Evolutionary conservation across 1,140 invertebrate species (phyloP), one percentile per base, ranked within the genome.

Genomic region (Linepithema humile): DNA sequence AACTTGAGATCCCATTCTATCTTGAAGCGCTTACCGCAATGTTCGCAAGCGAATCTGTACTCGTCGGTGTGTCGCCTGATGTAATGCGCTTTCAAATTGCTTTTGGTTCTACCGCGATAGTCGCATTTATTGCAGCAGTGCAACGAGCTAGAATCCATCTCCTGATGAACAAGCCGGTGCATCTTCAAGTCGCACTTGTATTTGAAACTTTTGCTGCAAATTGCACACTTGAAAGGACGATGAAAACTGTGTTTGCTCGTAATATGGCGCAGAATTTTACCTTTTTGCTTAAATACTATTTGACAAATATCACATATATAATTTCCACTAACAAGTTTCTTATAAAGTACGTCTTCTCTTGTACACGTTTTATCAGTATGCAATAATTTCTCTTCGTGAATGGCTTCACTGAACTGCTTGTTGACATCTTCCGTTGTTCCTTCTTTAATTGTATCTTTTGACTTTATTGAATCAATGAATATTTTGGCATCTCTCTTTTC

Each of bases 141-240:
- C 0, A 90, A 29, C 43, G 53, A 38, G 32, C 77, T 82, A 3
- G 50, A 50, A 1, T 85, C 75, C 6, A 78, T 1, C 0, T 87
- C 70, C 1, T 91, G 80, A 32, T 91, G 89, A 12, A 82, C 20
- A 7, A 85, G 0, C 15, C 78, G 69, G 57, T 93, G 91, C 0
- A 84, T 45, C 29, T 92, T 93, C 32, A 97, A 92, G 88, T 97
- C 96, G 89, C 96, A 96, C 84, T 97, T 96, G 82, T 96, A 92
- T 20, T 96, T 93, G 94, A 97, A 97, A 2, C 95, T 95, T 86
- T 97, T 97, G 4, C 95, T 93, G 89, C 97, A 97, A 57, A 95
- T 94, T 20, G 96, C 95, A 90, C 97, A 97, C 1, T 95, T 93
- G 91, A 96, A 97, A 0, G 96, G 96, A 38, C 96, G 91, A 87